These are phyloP conservation scores for Julus scanicus DNA, from an alignment of 2,888 invertebrate species.

Conservation along the genomic window DNA sequence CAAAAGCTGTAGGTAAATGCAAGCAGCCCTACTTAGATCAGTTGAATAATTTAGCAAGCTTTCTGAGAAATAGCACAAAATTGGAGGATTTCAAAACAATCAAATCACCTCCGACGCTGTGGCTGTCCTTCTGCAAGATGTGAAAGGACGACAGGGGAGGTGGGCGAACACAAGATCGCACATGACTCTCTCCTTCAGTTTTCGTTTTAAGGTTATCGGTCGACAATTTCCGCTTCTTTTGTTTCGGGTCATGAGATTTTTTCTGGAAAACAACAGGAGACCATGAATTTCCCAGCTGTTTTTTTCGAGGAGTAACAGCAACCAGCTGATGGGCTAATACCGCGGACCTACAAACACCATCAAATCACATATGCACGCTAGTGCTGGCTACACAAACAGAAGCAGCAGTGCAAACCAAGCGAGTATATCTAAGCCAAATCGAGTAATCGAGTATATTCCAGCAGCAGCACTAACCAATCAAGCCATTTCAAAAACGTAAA, in stretches of 20 bases:
- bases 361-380: no score
- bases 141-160: not conserved
- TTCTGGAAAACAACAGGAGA: not conserved
- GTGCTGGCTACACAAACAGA: no score
- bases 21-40: not conserved
- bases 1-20: no score
- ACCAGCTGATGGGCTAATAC: no score
- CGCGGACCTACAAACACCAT: no score
- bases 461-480: no score
- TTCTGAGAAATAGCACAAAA: not conserved
- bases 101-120: not conserved
- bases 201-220: slow-evolving; percentile 57
- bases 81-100: not conserved
- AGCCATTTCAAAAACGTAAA: no score
- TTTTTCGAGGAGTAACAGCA: no score
- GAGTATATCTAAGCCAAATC: no score
- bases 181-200: slow-evolving; percentile 65
- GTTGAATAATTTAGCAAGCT: not conserved
- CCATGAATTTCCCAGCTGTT: no score
- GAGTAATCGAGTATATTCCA: no score
- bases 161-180: slow-evolving; percentile 52
- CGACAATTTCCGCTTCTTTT: not conserved
- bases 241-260: not conserved
- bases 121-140: not conserved
- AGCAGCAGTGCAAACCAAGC: no score